These are phyloP conservation scores for Panagrolaimus sp. DNA, from an alignment of 1,140 invertebrate genomes.

Conservation along the genomic window DNA sequence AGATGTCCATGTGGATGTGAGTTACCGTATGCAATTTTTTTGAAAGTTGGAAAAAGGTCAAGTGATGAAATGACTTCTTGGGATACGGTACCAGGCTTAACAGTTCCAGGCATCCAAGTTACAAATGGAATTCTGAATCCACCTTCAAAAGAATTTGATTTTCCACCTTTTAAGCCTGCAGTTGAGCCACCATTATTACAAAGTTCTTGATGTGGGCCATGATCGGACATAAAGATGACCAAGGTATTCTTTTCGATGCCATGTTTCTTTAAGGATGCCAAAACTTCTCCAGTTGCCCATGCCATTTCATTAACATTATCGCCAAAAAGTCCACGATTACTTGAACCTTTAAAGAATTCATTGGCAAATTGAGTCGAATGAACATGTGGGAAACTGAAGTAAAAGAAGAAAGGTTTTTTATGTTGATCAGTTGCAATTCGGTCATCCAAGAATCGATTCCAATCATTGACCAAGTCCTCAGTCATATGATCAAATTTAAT, in stretches of 20 bases:
- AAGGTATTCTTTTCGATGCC: conserved; percentile 44
- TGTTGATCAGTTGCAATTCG: conserved; percentile 31
- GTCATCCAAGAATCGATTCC: conserved; percentile 53
- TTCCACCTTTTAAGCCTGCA: conserved; percentile 57
- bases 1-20: not conserved
- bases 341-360: conserved; percentile 38
- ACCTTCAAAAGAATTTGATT: conserved; percentile 57
- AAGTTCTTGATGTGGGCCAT: conserved; percentile 57
- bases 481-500: conserved; percentile 56
- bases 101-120: conserved; percentile 58
- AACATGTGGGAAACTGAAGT: conserved; percentile 59
- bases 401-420: conserved; percentile 57
- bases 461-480: conserved; percentile 54
- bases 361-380: conserved; percentile 57
- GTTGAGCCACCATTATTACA: conserved; percentile 58
- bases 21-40: not conserved
- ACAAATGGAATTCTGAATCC: conserved; percentile 58
- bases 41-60: conserved; percentile 49
- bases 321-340: conserved; percentile 41
- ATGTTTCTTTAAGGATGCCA: conserved; percentile 36
- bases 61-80: conserved; percentile 53
- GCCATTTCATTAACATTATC: conserved; percentile 59
- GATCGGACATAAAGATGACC: conserved; percentile 58
- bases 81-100: conserved; percentile 39
- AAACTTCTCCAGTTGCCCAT: conserved; percentile 58